A percentile compares a stretch with the other conserved stretches of the same genome.
These are phyloP conservation scores for Sebastes hopkinsi DNA, from an alignment of 2,797 vertebrate species.

Conservation along the genomic window DNA sequence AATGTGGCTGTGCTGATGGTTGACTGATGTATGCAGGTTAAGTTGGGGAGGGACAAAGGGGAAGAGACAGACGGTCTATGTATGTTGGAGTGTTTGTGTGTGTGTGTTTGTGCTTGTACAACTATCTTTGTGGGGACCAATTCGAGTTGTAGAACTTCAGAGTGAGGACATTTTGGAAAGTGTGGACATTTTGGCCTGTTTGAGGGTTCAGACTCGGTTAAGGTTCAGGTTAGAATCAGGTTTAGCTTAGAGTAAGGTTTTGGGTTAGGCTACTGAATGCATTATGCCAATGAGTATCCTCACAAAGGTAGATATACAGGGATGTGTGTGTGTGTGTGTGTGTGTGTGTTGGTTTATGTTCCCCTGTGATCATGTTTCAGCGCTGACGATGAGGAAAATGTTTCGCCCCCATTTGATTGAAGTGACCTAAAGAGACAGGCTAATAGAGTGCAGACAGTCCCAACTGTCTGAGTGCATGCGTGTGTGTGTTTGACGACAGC, in stretches of 20 bases:
- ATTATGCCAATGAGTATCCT: background rate
- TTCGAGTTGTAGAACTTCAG: background rate
- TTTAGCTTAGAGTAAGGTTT: background rate
- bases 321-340: background rate
- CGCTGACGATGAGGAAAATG: constrained; percentile 23
- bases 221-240: background rate
- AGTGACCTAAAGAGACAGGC: constrained; percentile 33
- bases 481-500: background rate
- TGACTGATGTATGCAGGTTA: constrained; percentile 44
- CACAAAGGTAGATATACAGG: background rate
- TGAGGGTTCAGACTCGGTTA: background rate
- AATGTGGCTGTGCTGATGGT: constrained; percentile 26
- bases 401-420: constrained; percentile 33
- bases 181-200: background rate
- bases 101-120: background rate
- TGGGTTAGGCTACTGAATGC: too few relatives aligned
- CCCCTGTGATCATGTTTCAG: constrained; percentile 21
- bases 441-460: background rate
- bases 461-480: background rate
- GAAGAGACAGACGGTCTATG: background rate
- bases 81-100: background rate
- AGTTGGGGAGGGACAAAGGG: constrained; percentile 8
- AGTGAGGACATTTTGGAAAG: background rate
- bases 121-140: background rate
- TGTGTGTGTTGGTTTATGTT: background rate